phyloP scores from a whole-genome alignment of 2,888 invertebrate species.

The Drosophila affinis region DNA sequence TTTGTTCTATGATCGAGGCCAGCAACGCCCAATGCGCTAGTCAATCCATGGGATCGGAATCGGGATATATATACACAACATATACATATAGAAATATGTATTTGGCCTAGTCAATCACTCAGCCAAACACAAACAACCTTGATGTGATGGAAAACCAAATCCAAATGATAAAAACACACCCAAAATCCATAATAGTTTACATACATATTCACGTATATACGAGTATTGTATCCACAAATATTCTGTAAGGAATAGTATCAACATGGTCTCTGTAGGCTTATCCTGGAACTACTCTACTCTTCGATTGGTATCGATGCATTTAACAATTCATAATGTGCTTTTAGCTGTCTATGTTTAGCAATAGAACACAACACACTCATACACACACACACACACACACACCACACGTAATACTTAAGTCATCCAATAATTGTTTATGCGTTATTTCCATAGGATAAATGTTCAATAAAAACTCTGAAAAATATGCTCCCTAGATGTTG shows the following conservation, averaged over 20 bases:
- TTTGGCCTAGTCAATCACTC: constrained; percentile 16
- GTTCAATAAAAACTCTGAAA: constrained; percentile 43
- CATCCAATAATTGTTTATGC: constrained; percentile 41
- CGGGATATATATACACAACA: not conserved
- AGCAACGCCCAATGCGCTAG: constrained; percentile 72
- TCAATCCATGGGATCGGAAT: constrained; percentile 2
- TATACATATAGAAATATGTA: not conserved
- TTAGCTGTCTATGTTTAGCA: constrained; percentile 65
- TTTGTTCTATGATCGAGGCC: constrained; percentile 92
- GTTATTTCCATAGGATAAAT: constrained; percentile 46
- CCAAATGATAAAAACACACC: not conserved
- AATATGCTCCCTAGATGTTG: not conserved
- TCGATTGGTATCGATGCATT: constrained; percentile 71
- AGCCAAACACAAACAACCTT: not conserved
- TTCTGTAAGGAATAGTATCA: constrained; percentile 18
- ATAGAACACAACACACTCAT: constrained; percentile 25
- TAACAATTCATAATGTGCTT: constrained; percentile 71
- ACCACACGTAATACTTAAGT: constrained; percentile 1
- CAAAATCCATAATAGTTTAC: not conserved
- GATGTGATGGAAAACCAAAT: not conserved
- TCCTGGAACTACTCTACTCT: constrained; percentile 7
- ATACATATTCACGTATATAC: not conserved
- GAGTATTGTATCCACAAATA: not conserved
- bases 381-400: not conserved
- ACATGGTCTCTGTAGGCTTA: constrained; percentile 20